Conservation (phyloP, 2,888 invertebrate species). For the Megaustenia siamemsis region DNA sequence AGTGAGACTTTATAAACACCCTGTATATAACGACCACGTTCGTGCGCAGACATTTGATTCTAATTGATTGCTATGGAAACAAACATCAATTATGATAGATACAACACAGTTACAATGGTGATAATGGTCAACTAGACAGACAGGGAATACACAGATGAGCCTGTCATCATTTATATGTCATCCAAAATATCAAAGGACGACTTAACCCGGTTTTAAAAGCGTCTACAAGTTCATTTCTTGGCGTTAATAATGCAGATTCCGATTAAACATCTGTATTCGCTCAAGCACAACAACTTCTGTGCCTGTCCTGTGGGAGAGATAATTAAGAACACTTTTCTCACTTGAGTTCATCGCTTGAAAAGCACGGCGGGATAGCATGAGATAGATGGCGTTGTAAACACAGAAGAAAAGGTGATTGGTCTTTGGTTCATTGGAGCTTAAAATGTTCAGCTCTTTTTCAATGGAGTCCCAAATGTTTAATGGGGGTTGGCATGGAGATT, state of each 20-base stretch:
- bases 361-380: conserved; percentile 15
- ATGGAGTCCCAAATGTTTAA: neutral
- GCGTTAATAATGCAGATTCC: neutral
- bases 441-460: conserved; percentile 27
- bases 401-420: conserved; percentile 25
- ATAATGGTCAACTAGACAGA: too few relatives aligned
- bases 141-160: too few relatives aligned
- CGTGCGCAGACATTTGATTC: too few relatives aligned
- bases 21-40: too few relatives aligned
- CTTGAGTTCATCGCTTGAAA: conserved; percentile 10
- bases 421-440: neutral
- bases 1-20: too few relatives aligned
- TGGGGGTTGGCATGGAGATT: too few relatives aligned
- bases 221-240: neutral
- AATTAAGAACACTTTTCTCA: conserved; percentile 45
- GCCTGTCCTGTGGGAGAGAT: conserved; percentile 16
- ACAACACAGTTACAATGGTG: too few relatives aligned
- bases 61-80: too few relatives aligned
- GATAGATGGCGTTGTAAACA: conserved; percentile 33
- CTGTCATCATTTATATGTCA: neutral
- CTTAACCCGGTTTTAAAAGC: neutral
- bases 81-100: too few relatives aligned
- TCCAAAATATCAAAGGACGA: neutral
- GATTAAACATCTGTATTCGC: conserved; percentile 28
- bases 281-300: conserved; percentile 19